Percentiles rank a stretch among this genome's conserved stretches.
Evolutionary conservation across 2,888 invertebrate species (phyloP).

Genomic region (Bursaphelenchus okinawaensis): DNA sequence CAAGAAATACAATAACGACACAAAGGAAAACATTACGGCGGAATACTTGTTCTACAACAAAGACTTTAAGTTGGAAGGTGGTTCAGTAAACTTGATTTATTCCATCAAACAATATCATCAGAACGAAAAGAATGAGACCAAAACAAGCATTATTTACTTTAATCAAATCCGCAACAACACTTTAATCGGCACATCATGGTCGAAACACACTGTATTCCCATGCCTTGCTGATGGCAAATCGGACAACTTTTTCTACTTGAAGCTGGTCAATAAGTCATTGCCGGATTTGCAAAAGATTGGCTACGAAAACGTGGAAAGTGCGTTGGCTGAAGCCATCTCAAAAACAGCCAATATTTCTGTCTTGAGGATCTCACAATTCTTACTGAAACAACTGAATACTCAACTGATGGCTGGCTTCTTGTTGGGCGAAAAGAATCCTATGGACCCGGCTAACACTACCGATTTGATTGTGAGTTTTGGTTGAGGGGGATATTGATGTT

Average conservation of each 20-base stretch:
- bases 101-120: conserved; percentile 26
- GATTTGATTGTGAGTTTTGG: conserved; percentile 10
- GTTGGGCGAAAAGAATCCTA: conserved; percentile 18
- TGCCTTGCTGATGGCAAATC: conserved; percentile 15
- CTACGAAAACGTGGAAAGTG: conserved; percentile 23
- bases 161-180: conserved; percentile 21
- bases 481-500: background rate
- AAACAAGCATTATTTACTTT: conserved; percentile 17
- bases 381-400: conserved; percentile 18
- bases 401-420: conserved; percentile 23
- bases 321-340: conserved; percentile 21
- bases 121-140: conserved; percentile 12
- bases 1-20: background rate
- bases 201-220: conserved; percentile 10
- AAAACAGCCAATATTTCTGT: conserved; percentile 23
- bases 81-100: conserved; percentile 8
- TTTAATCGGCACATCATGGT: conserved; percentile 19
- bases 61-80: conserved; percentile 3
- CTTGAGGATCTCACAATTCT: conserved; percentile 22
- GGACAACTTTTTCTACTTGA: conserved; percentile 23
- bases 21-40: conserved; percentile 18
- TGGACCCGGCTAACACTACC: conserved; percentile 18
- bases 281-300: conserved; percentile 12
- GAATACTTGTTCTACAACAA: conserved; percentile 9
- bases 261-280: conserved; percentile 10